Conservation (phyloP, 2,113 vertebrate species). For the Rallus limicola region DNA sequence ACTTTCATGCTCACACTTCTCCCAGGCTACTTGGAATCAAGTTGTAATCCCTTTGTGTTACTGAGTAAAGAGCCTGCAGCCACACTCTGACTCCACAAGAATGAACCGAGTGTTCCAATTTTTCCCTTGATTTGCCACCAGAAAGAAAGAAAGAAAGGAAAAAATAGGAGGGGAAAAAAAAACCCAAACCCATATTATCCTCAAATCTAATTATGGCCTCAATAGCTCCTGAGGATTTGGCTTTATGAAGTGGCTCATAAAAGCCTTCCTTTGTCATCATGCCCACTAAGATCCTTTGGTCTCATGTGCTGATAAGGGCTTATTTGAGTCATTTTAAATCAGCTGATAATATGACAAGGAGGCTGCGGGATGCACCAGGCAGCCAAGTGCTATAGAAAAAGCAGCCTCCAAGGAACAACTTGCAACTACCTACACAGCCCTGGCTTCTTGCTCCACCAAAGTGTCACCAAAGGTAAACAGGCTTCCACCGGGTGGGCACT, state of each 20-base stretch:
- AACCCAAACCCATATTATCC: neutral
- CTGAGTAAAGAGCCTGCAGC: slow-evolving; percentile 1
- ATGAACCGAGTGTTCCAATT: neutral
- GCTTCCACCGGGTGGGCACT: neutral
- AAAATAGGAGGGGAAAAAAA: rapidly evolving
- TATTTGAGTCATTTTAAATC: slow-evolving; percentile 4
- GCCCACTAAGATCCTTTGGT: slow-evolving; percentile 3
- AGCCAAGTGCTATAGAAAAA: neutral
- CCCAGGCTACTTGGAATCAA: neutral
- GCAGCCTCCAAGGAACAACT: neutral
- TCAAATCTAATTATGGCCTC: slow-evolving; percentile 50
- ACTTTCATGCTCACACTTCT: neutral
- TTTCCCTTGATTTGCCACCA: slow-evolving; percentile 10
- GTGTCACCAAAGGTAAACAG: neutral
- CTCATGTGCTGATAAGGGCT: neutral
- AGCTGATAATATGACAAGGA: neutral
- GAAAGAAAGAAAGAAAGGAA: neutral
- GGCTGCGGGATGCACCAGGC: neutral
- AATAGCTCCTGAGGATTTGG: slow-evolving; percentile 9
- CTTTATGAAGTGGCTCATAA: slow-evolving; percentile 16
- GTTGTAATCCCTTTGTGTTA: neutral
- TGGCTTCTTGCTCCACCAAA: rapidly evolving
- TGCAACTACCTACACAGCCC: neutral
- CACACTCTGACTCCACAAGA: neutral
- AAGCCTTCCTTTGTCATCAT: neutral